Base-by-base conservation (phyloP, 2,113 vertebrate species). In the Ceyx margarethae region DNA sequence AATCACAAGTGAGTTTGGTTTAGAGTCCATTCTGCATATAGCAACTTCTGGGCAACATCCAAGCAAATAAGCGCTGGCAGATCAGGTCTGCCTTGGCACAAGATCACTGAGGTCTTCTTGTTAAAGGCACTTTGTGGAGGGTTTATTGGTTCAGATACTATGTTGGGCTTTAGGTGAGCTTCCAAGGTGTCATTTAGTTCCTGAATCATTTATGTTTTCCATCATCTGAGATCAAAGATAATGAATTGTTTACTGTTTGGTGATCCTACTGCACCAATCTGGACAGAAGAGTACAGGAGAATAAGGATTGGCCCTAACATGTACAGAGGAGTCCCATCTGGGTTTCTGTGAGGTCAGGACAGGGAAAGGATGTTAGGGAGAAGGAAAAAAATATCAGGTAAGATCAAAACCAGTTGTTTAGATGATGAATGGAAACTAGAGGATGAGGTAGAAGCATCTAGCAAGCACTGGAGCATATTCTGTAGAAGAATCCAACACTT, bases 321-420 rank as follows among this genome's bases (percentile, higher is more conserved):
- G 1, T 54, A 26, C 4, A 16, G 13, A n/a, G 5, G 57, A 53
- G 16, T 8, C 21, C 19, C 5, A 11, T 65, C 19, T 77, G 13
- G 3, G 5, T n/a, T 82, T 73, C 18, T 56, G 5, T 72, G 53
- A 80, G 22, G 26, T 57, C 7, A n/a, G 15, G 14, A 56, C 6
- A 20, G 6, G 45, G 37, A 81, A 74, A 21, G 6, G 4, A 28
- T 81, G 29, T 26, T 28, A 19, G 18, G 51, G 31, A 45, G 51
- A 23, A 37, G 4, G 9, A 4, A 13, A 25, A 68, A 23, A 6
- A n/a, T 1, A 35, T 1, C 20, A 9, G 5, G 7, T 17, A 26
- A 54, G 37, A 42, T n/a, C 15, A 53, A 74, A 87, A 31, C 7
- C 15, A 66, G 21, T 11, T 58, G 6, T 81, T 78, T 17, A 60